Evolutionary conservation across 2,797 vertebrate species (phyloP), one percentile per base, ranked within the genome.

Genomic region (Natrix natrix): DNA sequence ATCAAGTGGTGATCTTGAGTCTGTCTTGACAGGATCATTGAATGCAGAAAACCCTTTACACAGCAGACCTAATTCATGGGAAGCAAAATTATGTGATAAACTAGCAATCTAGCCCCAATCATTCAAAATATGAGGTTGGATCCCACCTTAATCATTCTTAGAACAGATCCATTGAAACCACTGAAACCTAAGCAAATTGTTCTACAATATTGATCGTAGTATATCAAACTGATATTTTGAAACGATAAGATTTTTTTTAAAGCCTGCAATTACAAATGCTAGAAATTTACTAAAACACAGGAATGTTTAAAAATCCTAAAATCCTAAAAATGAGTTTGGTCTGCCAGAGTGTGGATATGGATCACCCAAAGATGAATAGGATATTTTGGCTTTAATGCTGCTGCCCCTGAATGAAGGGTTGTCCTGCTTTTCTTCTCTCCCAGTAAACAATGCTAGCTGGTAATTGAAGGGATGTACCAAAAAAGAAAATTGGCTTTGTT

Each of bases 401-500:
- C 4, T 83, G 59, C 26, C 12, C 63, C 24, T 43, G 83, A 66
- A 48, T 32, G 61, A 87, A 87, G 54, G 61, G 86, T 59, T 90
- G 28, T 86, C 61, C 55, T 12, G 55, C 86, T 16, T 56, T 78
- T 48, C 54, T 69, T 87, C 83, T 48, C 86, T 60, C 24, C 28
- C 0, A 0, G 54, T 0, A 86, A 91, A 54, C 16, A 92, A 92
- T 1, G 0, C 83, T 93, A 93, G 89, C 26, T 0, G 91, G 93
- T 94, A 95, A 95, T 94, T n/a, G 94, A 95, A 1, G 3, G 86
- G 91, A 91, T 95, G 94, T 59, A 93, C 94, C 78, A n/a, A 92
- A 95, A 93, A 89, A n/a, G 0, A 96, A 96, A 95, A 96, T 95
- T 94, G 96, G 91, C n/a, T 88, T 43, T 91, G 90, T 91, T 91